phyloP scores from a whole-genome alignment of 2,113 vertebrate species.

The Microtus montanus region DNA sequence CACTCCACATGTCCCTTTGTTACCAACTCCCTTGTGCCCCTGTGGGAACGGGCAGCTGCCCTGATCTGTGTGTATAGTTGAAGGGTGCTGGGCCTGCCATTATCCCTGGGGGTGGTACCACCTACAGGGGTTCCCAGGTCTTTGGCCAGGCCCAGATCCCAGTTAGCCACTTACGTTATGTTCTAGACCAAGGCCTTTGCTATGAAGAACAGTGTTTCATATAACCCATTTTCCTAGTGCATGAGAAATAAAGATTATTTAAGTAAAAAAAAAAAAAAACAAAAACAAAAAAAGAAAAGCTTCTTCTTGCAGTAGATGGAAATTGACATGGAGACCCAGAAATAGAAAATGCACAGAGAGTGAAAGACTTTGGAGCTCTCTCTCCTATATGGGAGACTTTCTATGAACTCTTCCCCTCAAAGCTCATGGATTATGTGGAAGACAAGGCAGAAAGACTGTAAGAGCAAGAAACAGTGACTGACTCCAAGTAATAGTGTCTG shows the following conservation, averaged over 20 bases:
- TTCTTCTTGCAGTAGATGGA: neutral
- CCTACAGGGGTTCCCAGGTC: neutral
- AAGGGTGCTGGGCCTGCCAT: neutral
- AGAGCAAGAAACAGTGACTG: neutral
- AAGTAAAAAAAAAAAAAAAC: conserved; percentile 68
- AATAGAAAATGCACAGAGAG: neutral
- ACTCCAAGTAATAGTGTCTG: neutral
- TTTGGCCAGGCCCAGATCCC: conserved; percentile 5
- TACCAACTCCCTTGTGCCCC: conserved; percentile 29
- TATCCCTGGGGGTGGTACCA: neutral
- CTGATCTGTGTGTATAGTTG: neutral
- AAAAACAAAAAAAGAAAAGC: neutral
- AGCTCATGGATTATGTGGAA: neutral
- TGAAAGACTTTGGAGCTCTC: neutral
- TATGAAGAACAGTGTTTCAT: conserved; percentile 74
- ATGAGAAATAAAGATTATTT: conserved; percentile 84
- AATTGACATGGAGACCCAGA: neutral
- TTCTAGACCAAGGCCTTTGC: conserved; percentile 62
- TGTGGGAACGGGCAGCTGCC: conserved; percentile 7
- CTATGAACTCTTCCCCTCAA: neutral
- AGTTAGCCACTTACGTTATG: neutral
- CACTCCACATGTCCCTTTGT: neutral
- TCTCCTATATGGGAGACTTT: neutral
- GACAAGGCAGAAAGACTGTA: neutral
- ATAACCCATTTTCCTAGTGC: conserved; percentile 71